Percentiles rank a stretch among this genome's conserved stretches.
phyloP scores from a whole-genome alignment of 2,888 invertebrate species.

The Caenorhabditis uteleia region DNA sequence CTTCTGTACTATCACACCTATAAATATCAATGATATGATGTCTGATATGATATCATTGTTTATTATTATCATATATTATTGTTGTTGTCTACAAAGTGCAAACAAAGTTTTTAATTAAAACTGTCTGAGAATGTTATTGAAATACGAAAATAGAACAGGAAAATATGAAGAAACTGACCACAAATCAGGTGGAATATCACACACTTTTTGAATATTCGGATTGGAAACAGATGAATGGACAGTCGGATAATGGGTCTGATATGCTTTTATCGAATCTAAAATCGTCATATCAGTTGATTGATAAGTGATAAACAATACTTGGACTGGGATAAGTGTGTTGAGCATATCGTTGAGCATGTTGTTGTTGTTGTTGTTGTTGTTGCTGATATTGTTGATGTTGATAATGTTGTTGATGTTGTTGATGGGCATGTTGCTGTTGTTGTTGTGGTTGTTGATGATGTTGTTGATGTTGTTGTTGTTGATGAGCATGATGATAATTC shows the following conservation, averaged over 20 bases:
- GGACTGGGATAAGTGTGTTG: conserved; percentile 25
- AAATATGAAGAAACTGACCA: conserved; percentile 41
- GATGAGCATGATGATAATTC: conserved; percentile 5
- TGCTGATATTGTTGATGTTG: conserved; percentile 24
- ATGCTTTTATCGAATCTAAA: conserved; percentile 41
- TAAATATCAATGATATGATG: not conserved
- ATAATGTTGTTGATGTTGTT: not conserved
- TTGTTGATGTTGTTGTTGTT: conserved; percentile 9
- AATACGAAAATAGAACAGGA: not conserved
- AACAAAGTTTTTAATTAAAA: too few relatives aligned
- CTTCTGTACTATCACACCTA: conserved; percentile 61
- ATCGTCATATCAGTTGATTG: not conserved
- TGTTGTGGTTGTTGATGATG: conserved; percentile 10
- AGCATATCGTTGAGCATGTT: conserved; percentile 19
- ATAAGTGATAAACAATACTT: not conserved
- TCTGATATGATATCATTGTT: not conserved
- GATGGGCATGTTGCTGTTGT: conserved; percentile 3
- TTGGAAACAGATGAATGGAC: conserved; percentile 28
- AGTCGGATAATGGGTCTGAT: conserved; percentile 41
- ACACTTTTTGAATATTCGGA: conserved; percentile 34
- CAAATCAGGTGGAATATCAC: conserved; percentile 57
- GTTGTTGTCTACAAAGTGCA: not conserved
- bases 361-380: conserved; percentile 21
- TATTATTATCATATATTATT: not conserved
- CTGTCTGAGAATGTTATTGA: too few relatives aligned